A percentile compares a stretch with the other conserved stretches of the same genome.
Conservation (phyloP, 2,888 invertebrate genomes). For the Microplitis manilae region DNA sequence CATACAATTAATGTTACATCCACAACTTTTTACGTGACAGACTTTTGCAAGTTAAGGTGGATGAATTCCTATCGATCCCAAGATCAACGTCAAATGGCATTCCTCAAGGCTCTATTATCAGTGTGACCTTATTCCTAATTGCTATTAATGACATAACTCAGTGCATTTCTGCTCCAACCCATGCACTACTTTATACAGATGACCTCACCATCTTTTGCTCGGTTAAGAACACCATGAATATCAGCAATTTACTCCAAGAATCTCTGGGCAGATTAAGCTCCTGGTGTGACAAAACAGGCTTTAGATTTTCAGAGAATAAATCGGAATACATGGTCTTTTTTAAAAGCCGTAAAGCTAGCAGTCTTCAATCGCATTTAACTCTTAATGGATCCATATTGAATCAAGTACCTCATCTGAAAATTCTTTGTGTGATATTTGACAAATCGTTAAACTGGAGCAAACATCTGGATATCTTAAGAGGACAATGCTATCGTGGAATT, state of each 20-base stretch:
- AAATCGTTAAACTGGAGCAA: conserved; percentile 39
- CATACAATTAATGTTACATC: too few species aligned
- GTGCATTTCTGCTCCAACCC: background rate
- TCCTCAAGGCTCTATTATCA: conserved; percentile 35
- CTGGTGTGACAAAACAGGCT: conserved; percentile 25
- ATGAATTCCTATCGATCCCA: background rate
- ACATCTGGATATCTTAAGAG: conserved; percentile 36
- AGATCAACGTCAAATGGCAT: conserved; percentile 17
- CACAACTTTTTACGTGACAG: conserved; percentile 30
- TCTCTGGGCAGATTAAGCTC: conserved; percentile 13
- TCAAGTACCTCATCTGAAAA: conserved; percentile 11
- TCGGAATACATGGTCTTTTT: conserved; percentile 11
- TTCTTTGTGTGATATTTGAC: conserved; percentile 42
- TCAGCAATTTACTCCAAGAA: conserved; percentile 18
- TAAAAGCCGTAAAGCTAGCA: background rate
- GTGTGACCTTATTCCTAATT: conserved; percentile 31
- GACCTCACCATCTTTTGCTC: conserved; percentile 33
- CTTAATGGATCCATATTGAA: background rate
- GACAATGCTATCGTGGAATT: conserved; percentile 18
- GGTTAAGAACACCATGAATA: conserved; percentile 23
- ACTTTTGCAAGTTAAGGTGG: conserved; percentile 25
- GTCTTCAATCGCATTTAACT: background rate
- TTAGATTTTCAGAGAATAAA: conserved; percentile 35
- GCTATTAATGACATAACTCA: conserved; percentile 32
- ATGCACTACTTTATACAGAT: conserved; percentile 21